Conservation (phyloP, 2,888 invertebrate species). For the Priocnemis perturbator region DNA sequence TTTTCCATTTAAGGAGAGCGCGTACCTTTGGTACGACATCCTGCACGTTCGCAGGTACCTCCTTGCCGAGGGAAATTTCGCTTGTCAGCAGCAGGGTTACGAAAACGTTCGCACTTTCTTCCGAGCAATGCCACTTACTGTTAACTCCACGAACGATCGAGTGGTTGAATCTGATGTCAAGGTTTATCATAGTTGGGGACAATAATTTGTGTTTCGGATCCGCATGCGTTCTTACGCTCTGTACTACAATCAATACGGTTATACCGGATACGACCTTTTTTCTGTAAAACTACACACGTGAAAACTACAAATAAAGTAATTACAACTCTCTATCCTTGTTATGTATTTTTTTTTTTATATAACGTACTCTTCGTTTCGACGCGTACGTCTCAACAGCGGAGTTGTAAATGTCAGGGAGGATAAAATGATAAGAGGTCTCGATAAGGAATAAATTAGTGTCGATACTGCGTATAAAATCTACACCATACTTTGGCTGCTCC, state of each 20-base stretch:
- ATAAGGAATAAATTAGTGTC: neutral
- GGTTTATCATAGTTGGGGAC: slow-evolving; percentile 43
- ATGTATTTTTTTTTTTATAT: slow-evolving; percentile 11
- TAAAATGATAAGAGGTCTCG: neutral
- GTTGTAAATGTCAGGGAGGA: neutral
- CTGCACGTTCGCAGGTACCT: too few species aligned
- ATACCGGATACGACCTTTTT: slow-evolving; percentile 67
- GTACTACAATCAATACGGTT: slow-evolving; percentile 65
- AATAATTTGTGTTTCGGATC: slow-evolving; percentile 54
- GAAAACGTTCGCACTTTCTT: too few species aligned
- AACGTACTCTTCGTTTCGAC: neutral
- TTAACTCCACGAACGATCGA: slow-evolving; percentile 10
- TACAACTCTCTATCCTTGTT: slow-evolving; percentile 64
- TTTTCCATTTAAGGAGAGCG: too few species aligned
- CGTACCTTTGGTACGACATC: too few species aligned
- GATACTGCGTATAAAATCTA: too few species aligned
- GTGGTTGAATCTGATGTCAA: slow-evolving; percentile 7
- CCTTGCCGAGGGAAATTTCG: too few species aligned
- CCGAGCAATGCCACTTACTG: slow-evolving; percentile 1
- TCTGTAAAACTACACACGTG: slow-evolving; percentile 70
- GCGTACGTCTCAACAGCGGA: neutral
- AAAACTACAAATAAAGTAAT: slow-evolving; percentile 73
- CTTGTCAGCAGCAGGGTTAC: too few species aligned
- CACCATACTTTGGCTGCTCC: too few species aligned
- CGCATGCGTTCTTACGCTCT: slow-evolving; percentile 68